A percentile compares a stretch with the other conserved stretches of the same genome.
Conservation (phyloP, 2,888 invertebrate species). For the Drosophila longiperda region DNA sequence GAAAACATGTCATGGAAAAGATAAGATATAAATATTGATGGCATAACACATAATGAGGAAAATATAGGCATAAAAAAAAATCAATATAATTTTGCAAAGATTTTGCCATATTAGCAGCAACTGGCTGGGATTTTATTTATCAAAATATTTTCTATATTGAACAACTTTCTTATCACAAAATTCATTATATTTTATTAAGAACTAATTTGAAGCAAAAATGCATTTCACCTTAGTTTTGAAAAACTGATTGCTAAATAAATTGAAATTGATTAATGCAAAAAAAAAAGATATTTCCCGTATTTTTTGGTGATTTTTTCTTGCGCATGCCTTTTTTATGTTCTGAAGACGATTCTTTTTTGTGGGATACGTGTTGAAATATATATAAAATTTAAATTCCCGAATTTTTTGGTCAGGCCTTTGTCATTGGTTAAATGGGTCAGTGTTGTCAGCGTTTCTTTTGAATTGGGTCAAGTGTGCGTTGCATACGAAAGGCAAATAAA, state of each 20-base stretch:
- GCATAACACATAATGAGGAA: not conserved
- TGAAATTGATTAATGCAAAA: constrained; percentile 22
- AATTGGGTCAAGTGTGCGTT: constrained; percentile 74
- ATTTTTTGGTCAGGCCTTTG: constrained; percentile 25
- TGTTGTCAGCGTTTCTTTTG: constrained; percentile 48
- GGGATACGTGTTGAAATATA: constrained; percentile 2
- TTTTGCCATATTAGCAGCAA: not conserved
- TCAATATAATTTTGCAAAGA: not conserved
- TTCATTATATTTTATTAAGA: not conserved
- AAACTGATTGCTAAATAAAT: constrained; percentile 2
- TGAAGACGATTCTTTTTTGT: constrained; percentile 20
- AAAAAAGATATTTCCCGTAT: constrained; percentile 17
- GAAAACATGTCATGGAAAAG: not conserved
- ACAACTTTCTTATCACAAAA: not conserved
- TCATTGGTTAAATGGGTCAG: constrained; percentile 66
- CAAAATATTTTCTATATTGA: not conserved
- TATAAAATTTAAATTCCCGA: constrained; percentile 1
- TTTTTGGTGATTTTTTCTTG: constrained; percentile 3
- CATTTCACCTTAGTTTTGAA: not conserved
- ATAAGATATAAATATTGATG: not conserved
- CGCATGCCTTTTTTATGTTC: constrained; percentile 29
- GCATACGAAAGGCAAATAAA: constrained; percentile 61
- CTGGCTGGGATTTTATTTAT: not conserved
- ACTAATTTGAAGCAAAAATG: constrained; percentile 3
- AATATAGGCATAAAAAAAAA: not conserved